Conservation (phyloP, 2,113 vertebrate species). For the Rissa tridactyla region DNA sequence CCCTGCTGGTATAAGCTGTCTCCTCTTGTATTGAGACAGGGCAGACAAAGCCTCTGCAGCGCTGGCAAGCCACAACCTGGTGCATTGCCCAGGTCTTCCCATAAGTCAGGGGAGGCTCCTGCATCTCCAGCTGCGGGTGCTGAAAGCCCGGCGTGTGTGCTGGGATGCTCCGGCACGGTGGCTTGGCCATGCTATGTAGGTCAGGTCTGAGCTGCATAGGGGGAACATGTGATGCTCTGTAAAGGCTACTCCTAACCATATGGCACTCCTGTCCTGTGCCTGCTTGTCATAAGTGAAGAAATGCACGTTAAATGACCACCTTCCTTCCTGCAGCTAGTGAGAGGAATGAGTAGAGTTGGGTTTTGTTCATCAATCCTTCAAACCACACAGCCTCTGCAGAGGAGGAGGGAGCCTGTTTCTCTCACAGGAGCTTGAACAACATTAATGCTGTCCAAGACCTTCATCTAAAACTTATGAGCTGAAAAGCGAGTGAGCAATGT, state of each 20-base stretch:
- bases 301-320: not conserved
- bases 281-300: not conserved
- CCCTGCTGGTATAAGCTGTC: constrained; percentile 5
- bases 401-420: not conserved
- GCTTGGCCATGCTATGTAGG: not conserved
- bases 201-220: not conserved
- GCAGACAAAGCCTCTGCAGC: not conserved
- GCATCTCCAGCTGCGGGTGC: not conserved
- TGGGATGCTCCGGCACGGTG: not conserved
- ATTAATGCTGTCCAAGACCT: not conserved
- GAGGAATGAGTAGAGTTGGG: fast-evolving
- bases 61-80: constrained; percentile 5
- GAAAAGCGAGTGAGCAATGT: not conserved
- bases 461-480: not conserved
- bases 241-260: not conserved
- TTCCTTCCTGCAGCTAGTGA: not conserved
- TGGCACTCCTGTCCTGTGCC: not conserved
- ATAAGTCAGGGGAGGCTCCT: not conserved
- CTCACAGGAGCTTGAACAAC: not conserved
- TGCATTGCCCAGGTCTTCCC: not conserved
- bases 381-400: not conserved
- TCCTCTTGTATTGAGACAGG: not conserved
- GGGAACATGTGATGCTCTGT: not conserved
- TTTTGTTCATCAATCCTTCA: not conserved
- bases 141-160: not conserved